Evolutionary conservation across 2,888 invertebrate genomes (phyloP).

Genomic region (Eucera pruinosa): DNA sequence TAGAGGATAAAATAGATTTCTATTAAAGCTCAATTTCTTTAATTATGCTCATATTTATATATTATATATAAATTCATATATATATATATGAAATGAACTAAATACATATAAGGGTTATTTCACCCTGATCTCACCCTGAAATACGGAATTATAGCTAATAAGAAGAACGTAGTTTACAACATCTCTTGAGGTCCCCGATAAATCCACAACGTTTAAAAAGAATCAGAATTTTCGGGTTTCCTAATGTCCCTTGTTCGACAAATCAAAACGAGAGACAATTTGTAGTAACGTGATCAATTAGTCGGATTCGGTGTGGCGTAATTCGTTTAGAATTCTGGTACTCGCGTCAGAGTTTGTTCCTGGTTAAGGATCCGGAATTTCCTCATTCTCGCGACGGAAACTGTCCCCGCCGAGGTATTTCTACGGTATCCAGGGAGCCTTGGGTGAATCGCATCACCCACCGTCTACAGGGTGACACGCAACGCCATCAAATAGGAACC

Average conservation of each 20-base stretch:
- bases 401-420: constrained; percentile 64
- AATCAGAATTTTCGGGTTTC: no score
- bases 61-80: no score
- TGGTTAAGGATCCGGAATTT: constrained; percentile 63
- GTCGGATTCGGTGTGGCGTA: background rate
- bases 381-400: constrained; percentile 59
- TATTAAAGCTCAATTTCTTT: no score
- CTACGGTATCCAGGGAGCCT: constrained; percentile 42
- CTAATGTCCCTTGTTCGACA: background rate
- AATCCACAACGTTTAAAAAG: no score
- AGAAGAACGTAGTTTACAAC: no score
- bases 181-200: no score
- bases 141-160: no score
- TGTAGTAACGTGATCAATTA: constrained; percentile 2
- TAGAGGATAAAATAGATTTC: no score
- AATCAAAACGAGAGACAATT: background rate
- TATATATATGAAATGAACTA: no score
- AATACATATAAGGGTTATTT: no score
- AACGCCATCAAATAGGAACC: background rate
- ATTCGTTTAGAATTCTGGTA: constrained; percentile 44
- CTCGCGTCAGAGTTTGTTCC: constrained; percentile 31
- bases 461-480: constrained; percentile 1
- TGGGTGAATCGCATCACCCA: background rate
- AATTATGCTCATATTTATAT: no score
- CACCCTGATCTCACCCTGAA: no score